phyloP scores from a whole-genome alignment of 2,888 invertebrate species.

The Nemotelus nigrinus region DNA sequence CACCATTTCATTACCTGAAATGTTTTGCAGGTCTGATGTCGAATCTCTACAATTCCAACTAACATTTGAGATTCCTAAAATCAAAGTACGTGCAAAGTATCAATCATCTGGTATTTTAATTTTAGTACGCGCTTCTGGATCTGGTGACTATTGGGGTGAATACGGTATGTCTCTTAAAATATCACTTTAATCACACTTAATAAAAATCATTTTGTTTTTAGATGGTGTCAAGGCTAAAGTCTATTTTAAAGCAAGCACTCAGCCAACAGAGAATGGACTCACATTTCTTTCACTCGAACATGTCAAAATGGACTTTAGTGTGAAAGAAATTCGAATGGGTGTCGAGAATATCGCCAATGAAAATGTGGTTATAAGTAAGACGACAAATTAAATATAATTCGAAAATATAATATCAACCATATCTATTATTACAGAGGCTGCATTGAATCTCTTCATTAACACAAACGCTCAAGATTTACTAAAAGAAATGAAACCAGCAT shows the following conservation, averaged over 20 bases:
- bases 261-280: slow-evolving; percentile 69
- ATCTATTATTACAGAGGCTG: slow-evolving; percentile 73
- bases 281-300: slow-evolving; percentile 78
- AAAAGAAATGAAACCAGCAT: slow-evolving; percentile 87
- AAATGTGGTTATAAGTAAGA: slow-evolving; percentile 81
- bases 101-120: slow-evolving; percentile 83
- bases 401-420: neutral
- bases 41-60: slow-evolving; percentile 84
- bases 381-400: slow-evolving; percentile 33
- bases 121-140: slow-evolving; percentile 83
- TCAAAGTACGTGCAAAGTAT: slow-evolving; percentile 81
- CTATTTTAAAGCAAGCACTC: slow-evolving; percentile 79
- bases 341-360: slow-evolving; percentile 85
- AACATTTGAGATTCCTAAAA: slow-evolving; percentile 81
- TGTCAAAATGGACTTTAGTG: slow-evolving; percentile 87
- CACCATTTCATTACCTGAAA: too few species aligned
- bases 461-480: slow-evolving; percentile 84
- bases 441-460: slow-evolving; percentile 86
- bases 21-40: slow-evolving; percentile 72
- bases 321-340: slow-evolving; percentile 84
- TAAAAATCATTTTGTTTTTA: slow-evolving; percentile 58
- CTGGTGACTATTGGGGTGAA: slow-evolving; percentile 90
- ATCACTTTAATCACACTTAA: neutral
- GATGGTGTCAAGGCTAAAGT: slow-evolving; percentile 86
- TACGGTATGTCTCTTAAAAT: slow-evolving; percentile 70